A percentile compares a stretch with the other conserved stretches of the same genome.
phyloP scores from a whole-genome alignment of 2,113 vertebrate species.

The Calonectris borealis region DNA sequence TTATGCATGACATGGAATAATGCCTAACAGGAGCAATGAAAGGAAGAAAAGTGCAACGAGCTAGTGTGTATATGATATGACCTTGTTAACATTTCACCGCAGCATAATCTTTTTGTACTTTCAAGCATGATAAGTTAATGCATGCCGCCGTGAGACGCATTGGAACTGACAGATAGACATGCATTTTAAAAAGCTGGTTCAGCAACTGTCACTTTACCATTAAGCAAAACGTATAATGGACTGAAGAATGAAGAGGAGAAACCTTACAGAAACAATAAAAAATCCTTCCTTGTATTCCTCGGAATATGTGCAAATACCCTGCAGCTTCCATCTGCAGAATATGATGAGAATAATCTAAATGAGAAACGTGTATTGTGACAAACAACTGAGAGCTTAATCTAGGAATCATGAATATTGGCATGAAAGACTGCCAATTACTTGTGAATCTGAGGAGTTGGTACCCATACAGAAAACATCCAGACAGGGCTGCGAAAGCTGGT shows the following conservation, averaged over 20 bases:
- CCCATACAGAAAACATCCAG: neutral
- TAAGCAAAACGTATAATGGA: neutral
- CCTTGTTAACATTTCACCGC: constrained; percentile 54
- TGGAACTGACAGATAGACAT: constrained; percentile 43
- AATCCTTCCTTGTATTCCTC: neutral
- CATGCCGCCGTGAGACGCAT: neutral
- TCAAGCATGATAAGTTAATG: constrained; percentile 45
- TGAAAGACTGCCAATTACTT: neutral
- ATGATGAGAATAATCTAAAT: neutral
- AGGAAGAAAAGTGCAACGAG: constrained; percentile 54
- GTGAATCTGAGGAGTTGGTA: neutral
- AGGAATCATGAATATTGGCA: neutral
- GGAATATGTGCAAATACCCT: neutral
- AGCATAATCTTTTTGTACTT: constrained; percentile 54
- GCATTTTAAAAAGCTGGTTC: constrained; percentile 37
- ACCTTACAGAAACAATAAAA: neutral
- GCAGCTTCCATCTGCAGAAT: neutral
- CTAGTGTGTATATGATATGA: constrained; percentile 50
- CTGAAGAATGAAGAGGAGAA: neutral
- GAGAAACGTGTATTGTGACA: neutral
- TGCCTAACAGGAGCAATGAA: constrained; percentile 42
- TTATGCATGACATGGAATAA: constrained; percentile 63
- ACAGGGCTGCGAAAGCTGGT: neutral
- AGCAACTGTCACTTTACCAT: constrained; percentile 1
- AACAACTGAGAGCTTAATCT: neutral